These are phyloP conservation scores for Platycercus adscitus DNA, from an alignment of 2,113 vertebrate species.

Conservation along the genomic window DNA sequence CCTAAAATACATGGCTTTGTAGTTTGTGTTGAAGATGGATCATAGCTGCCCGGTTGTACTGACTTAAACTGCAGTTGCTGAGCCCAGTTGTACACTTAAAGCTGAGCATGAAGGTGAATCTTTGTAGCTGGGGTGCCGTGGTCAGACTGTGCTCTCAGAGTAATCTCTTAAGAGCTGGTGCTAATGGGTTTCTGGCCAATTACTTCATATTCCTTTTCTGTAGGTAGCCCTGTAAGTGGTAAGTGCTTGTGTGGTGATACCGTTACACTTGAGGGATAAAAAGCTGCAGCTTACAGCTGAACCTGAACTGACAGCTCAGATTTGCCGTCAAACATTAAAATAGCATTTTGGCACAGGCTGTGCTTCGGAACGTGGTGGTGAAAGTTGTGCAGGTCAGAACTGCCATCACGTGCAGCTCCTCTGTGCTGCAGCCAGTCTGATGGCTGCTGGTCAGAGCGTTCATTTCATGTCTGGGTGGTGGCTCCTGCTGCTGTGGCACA, in stretches of 20 bases:
- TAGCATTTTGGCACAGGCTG: background rate
- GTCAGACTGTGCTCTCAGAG: background rate
- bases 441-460: background rate
- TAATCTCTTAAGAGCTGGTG: background rate
- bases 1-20: background rate
- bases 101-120: background rate
- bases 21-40: accelerated
- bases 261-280: background rate
- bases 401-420: background rate
- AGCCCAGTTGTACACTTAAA: background rate
- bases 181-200: background rate
- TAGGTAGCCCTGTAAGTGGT: background rate
- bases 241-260: background rate
- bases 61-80: background rate
- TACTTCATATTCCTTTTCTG: background rate
- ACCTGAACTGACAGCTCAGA: background rate
- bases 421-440: accelerated
- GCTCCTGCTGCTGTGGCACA: background rate
- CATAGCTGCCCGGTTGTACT: background rate
- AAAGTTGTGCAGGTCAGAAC: background rate
- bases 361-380: background rate
- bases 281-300: background rate
- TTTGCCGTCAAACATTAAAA: background rate
- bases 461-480: background rate
- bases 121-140: background rate